phyloP scores from a whole-genome alignment of 2,113 vertebrate genomes.

The Romanogobio albipinnatus region DNA sequence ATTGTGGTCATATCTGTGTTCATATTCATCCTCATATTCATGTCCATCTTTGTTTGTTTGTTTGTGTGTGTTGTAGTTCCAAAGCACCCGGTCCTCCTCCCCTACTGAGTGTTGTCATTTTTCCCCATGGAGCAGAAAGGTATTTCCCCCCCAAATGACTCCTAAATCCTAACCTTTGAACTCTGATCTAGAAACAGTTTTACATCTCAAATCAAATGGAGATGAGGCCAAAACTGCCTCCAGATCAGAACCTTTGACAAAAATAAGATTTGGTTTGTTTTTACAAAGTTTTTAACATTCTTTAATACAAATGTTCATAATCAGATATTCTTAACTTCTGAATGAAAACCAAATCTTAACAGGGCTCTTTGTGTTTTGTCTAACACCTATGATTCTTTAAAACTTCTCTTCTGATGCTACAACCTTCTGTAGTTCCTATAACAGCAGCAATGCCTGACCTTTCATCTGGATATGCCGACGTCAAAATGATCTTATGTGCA shows the following conservation, averaged over 20 bases:
- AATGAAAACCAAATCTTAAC: not conserved
- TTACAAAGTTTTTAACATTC: not conserved
- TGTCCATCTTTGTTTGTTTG: slow-evolving; percentile 52
- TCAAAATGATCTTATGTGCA: not conserved
- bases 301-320: not conserved
- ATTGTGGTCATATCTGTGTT: not conserved
- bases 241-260: not conserved
- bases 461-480: not conserved
- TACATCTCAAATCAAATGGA: not conserved
- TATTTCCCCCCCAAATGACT: slow-evolving; percentile 75
- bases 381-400: not conserved
- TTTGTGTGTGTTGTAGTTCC: slow-evolving; percentile 86
- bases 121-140: slow-evolving; percentile 98
- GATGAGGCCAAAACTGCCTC: not conserved
- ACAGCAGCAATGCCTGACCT: not conserved
- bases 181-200: slow-evolving; percentile 11
- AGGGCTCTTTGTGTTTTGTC: not conserved
- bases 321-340: not conserved
- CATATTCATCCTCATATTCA: slow-evolving; percentile 42
- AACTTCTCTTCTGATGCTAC: not conserved
- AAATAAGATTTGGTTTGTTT: slow-evolving; percentile 11
- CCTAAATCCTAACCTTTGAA: not conserved
- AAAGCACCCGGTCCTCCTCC: slow-evolving; percentile 89
- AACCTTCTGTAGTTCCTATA: not conserved
- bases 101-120: slow-evolving; percentile 97